These are phyloP conservation scores for Phataginus tetradactyla DNA, from an alignment of 2,797 vertebrate species.

Conservation along the genomic window DNA sequence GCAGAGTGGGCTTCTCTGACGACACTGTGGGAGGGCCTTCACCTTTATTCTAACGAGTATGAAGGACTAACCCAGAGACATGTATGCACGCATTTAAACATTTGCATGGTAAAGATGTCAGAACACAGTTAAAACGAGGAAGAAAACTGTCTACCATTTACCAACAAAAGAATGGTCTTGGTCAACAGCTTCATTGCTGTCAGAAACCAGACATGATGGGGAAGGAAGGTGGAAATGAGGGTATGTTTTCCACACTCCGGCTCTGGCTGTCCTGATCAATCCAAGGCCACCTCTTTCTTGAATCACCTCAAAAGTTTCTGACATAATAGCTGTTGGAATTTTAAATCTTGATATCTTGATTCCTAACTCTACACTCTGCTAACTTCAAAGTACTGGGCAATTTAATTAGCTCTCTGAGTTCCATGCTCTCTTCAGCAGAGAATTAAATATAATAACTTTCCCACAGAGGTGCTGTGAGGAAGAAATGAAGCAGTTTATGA, in stretches of 20 bases:
- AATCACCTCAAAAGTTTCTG: not conserved
- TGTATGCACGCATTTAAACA: not conserved
- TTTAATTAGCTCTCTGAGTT: not conserved
- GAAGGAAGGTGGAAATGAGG: not conserved
- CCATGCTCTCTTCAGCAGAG: not conserved
- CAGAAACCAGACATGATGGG: not conserved
- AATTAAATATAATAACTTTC: not conserved
- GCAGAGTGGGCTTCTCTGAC: rapidly evolving
- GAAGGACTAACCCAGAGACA: not conserved
- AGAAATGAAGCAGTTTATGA: not conserved
- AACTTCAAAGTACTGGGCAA: not conserved
- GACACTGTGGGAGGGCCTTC: not conserved
- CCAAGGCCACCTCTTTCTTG: not conserved
- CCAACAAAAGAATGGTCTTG: not conserved
- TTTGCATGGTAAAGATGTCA: not conserved
- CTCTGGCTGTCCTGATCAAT: not conserved
- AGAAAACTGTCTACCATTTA: not conserved
- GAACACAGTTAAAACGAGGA: not conserved
- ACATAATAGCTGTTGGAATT: not conserved
- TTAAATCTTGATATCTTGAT: not conserved
- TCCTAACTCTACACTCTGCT: not conserved
- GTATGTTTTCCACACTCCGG: not conserved
- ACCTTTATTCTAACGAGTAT: not conserved
- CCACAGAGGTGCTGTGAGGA: not conserved
- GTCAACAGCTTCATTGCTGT: not conserved